These are phyloP conservation scores for Drosophila lowei DNA, from an alignment of 1,140 invertebrate species.

Conservation along the genomic window DNA sequence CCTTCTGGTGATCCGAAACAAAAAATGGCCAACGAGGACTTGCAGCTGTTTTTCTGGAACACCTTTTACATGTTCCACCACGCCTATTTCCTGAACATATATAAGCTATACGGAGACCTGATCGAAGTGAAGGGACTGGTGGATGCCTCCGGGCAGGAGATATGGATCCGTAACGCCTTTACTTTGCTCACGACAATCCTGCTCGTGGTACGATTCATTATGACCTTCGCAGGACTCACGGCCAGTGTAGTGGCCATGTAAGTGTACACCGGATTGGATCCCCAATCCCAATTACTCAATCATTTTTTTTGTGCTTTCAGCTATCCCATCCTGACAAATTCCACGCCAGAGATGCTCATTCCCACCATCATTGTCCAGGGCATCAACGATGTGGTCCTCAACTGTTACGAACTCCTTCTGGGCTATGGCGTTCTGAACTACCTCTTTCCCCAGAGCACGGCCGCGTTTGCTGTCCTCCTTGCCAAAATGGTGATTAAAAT, in stretches of 20 bases:
- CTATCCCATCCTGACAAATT: slow-evolving; percentile 69
- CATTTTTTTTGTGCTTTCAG: slow-evolving; percentile 21
- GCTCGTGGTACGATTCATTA: slow-evolving; percentile 53
- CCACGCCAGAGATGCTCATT: slow-evolving; percentile 59
- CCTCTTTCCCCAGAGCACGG: slow-evolving; percentile 42
- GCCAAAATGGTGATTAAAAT: slow-evolving; percentile 56
- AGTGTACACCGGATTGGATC: slow-evolving; percentile 14
- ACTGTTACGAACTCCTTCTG: slow-evolving; percentile 56
- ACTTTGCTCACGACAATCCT: slow-evolving; percentile 42
- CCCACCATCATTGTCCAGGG: slow-evolving; percentile 67
- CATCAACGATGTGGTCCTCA: slow-evolving; percentile 62
- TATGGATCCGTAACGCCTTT: slow-evolving; percentile 56
- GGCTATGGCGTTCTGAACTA: slow-evolving; percentile 59
- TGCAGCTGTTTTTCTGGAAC: slow-evolving; percentile 63
- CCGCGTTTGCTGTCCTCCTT: slow-evolving; percentile 60
- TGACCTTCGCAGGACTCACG: slow-evolving; percentile 58
- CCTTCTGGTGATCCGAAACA: too few relatives aligned
- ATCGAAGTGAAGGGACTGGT: slow-evolving; percentile 42
- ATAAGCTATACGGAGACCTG: slow-evolving; percentile 51
- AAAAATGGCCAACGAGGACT: slow-evolving; percentile 15
- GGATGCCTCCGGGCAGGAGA: slow-evolving; percentile 32
- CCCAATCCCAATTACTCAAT: too few relatives aligned
- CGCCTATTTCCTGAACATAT: slow-evolving; percentile 60
- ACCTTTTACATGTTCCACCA: slow-evolving; percentile 59
- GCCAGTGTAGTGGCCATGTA: slow-evolving; percentile 73